Conservation (phyloP, 2,797 vertebrate genomes). For the Pangasius larnaudii region DNA sequence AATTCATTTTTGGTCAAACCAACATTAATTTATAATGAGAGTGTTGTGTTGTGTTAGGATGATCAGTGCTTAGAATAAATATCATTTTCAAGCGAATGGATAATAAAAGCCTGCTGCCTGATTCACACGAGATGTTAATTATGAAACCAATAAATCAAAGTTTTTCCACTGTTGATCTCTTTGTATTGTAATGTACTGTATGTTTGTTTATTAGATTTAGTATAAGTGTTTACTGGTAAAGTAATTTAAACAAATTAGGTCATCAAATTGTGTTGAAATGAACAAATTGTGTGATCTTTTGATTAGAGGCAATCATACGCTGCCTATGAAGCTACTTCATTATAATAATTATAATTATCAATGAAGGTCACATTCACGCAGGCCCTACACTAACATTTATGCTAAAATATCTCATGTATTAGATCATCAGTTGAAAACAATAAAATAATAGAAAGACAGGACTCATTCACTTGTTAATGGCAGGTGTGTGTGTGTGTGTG, state of each 20-base stretch:
- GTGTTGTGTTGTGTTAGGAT: slow-evolving; percentile 14
- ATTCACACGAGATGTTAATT: background rate
- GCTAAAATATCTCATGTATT: background rate
- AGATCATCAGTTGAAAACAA: background rate
- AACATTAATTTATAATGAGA: slow-evolving; percentile 29
- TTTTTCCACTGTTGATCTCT: background rate
- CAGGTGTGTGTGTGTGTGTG: background rate
- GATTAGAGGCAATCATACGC: background rate
- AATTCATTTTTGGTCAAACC: slow-evolving; percentile 23
- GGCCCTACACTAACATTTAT: background rate
- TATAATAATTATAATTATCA: background rate
- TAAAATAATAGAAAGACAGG: background rate
- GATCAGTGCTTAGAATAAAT: slow-evolving; percentile 1
- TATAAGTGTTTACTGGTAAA: background rate
- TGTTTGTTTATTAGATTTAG: background rate
- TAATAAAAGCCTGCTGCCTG: background rate
- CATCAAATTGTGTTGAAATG: background rate
- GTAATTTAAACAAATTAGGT: background rate
- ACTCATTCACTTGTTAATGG: background rate
- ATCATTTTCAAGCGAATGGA: background rate
- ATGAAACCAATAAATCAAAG: background rate
- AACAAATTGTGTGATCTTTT: background rate
- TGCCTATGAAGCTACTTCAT: background rate
- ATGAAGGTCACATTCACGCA: background rate
- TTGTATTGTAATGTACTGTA: background rate